A percentile compares a stretch with the other conserved stretches of the same genome.
Conservation (phyloP, 2,888 invertebrate genomes). For the Odontomyia ornata region DNA sequence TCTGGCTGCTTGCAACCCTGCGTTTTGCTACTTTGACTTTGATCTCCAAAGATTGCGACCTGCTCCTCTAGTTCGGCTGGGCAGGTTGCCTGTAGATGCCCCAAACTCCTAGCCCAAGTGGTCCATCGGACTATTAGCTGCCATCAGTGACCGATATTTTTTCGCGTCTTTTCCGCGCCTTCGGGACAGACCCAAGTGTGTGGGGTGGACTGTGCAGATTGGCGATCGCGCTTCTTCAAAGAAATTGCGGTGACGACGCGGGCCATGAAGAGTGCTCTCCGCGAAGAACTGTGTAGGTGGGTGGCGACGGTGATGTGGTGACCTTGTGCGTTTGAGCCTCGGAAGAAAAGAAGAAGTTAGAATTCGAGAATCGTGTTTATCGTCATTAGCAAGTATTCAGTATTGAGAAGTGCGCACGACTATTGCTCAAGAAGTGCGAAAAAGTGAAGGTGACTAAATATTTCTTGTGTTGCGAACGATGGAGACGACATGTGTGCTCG, state of each 20-base stretch:
- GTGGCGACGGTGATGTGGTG: conserved; percentile 38
- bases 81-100: conserved; percentile 2
- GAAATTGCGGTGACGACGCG: conserved; percentile 17
- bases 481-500: neutral
- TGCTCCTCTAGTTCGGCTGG: conserved; percentile 3
- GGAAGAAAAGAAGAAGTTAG: conserved; percentile 35
- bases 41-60: conserved; percentile 1
- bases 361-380: conserved; percentile 28
- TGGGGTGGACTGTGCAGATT: neutral
- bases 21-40: neutral
- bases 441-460: conserved; percentile 35
- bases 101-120: neutral
- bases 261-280: conserved; percentile 18
- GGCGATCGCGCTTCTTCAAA: neutral
- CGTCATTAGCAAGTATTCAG: conserved; percentile 20
- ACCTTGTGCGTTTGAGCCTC: conserved; percentile 32
- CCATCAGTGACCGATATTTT: conserved; percentile 39
- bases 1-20: conserved; percentile 6
- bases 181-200: neutral
- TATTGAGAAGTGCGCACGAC: neutral
- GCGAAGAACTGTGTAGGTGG: conserved; percentile 34
- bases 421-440: conserved; percentile 33
- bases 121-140: conserved; percentile 4
- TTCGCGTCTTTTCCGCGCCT: conserved; percentile 8
- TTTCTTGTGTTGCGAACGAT: neutral